These are phyloP conservation scores for Caenorhabditis afra DNA, from an alignment of 2,888 invertebrate genomes.

Conservation along the genomic window DNA sequence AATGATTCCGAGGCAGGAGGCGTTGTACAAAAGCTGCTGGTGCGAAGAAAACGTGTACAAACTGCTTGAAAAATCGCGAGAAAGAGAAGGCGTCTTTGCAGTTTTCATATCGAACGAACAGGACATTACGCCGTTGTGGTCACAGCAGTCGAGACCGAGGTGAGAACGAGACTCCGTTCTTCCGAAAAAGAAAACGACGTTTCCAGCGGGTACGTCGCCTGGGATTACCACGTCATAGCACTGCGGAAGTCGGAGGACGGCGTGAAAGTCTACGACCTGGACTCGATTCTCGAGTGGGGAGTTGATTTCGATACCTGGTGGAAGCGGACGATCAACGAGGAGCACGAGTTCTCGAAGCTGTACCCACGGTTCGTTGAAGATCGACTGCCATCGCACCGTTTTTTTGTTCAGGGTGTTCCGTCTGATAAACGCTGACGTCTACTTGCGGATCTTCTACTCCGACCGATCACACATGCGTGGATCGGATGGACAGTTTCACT, in stretches of 20 bases:
- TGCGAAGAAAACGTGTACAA: constrained; percentile 71
- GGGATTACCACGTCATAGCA: constrained; percentile 72
- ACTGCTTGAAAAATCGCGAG: constrained; percentile 21
- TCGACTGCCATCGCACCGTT: not conserved
- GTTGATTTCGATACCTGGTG: constrained; percentile 48
- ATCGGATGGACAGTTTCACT: no score
- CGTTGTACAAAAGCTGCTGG: constrained; percentile 58
- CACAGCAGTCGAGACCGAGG: constrained; percentile 33
- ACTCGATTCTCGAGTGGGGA: constrained; percentile 55
- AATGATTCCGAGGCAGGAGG: constrained; percentile 11
- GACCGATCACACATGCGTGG: constrained; percentile 64
- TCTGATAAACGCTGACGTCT: constrained; percentile 39
- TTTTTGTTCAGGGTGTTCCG: constrained; percentile 65
- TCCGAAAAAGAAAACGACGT: not conserved
- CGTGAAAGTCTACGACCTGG: constrained; percentile 61
- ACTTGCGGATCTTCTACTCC: constrained; percentile 50
- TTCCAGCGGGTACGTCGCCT: constrained; percentile 57
- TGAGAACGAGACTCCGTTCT: not conserved
- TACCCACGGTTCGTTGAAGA: not conserved
- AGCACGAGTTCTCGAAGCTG: no score
- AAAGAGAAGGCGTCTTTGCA: constrained; percentile 34
- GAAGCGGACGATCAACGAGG: constrained; percentile 33
- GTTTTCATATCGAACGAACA: constrained; percentile 63
- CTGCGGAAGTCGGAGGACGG: constrained; percentile 16
- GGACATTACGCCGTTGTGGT: constrained; percentile 54